Evolutionary conservation across 2,113 vertebrate species (phyloP), one percentile per base, ranked within the genome.

Genomic region (Centropus bengalensis): DNA sequence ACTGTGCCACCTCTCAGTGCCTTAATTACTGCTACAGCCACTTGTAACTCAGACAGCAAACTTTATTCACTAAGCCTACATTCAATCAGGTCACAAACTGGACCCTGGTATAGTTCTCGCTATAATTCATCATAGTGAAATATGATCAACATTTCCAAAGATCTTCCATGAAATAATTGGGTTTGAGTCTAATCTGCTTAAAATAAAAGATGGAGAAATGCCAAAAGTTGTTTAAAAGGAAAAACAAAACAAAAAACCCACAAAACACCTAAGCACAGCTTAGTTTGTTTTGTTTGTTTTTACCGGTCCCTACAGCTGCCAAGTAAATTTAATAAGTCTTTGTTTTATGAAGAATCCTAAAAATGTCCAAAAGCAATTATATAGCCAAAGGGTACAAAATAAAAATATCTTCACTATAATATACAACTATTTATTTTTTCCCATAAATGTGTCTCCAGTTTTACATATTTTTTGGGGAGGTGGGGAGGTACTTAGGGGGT

Each of bases 241-340:
- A 68, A 91, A 88, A 28, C 51, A 68, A 33, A 45, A 14, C 45
- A 20, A 47, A 47, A 18, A 49, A 82, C 36, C 44, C 44, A 44
- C 9, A 49, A 49, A 49, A 49, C 47, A 42, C 51, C 45, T 47
- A 91, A 92, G 76, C 55, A 83, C 63, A 96, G 94, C 84, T 97
- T 89, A 91, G 88, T 95, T 97, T 60, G 94, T 96, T 96, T 96
- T 95, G 92, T n/a, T n/a, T n/a, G n/a, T n/a, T n/a, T n/a, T n/a
- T n/a, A 96, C 92, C 85, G 97, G 96, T 86, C 91, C 18, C 54
- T 91, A 94, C 84, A 98, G 94, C 93, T 97, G 96, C 96, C 96
- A 98, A 97, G 89, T 85, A 96, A 97, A 97, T 96, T 93, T 98
- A 97, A 96, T 98, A 97, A 97, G 96, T 79, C 89, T 97, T 97